Percentiles rank a stretch among this genome's conserved stretches.
phyloP scores from a whole-genome alignment of 2,888 invertebrate species.

The Vandiemenella viatica region DNA sequence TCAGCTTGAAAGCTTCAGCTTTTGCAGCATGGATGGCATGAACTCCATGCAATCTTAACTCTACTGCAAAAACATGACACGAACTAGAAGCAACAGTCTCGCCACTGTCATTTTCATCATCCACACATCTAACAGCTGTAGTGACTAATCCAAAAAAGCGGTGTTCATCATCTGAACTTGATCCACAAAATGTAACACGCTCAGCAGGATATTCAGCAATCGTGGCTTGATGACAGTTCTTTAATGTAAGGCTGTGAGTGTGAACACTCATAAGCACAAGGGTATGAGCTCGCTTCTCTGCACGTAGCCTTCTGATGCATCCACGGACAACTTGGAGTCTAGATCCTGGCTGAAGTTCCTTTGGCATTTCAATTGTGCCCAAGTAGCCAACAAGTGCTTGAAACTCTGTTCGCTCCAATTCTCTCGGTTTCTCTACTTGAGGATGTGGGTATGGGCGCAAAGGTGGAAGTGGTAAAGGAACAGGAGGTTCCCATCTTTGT shows the following conservation, averaged over 20 bases:
- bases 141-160: conserved; percentile 88
- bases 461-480: conserved; percentile 28
- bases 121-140: conserved; percentile 41
- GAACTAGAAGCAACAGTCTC: conserved; percentile 61
- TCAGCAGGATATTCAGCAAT: conserved; percentile 78
- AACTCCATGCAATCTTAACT: conserved; percentile 59
- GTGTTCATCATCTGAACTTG: conserved; percentile 79
- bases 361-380: conserved; percentile 91
- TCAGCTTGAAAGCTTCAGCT: conserved; percentile 69
- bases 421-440: conserved; percentile 16
- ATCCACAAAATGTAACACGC: conserved; percentile 75
- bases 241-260: conserved; percentile 61
- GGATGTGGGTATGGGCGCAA: conserved; percentile 25
- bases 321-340: conserved; percentile 60
- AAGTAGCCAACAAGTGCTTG: conserved; percentile 84
- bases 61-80: conserved; percentile 89
- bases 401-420: conserved; percentile 19
- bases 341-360: conserved; percentile 57
- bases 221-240: conserved; percentile 60
- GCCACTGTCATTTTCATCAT: conserved; percentile 16
- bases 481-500: conserved; percentile 29
- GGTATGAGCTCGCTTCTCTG: conserved; percentile 75
- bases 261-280: conserved; percentile 73
- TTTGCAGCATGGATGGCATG: conserved; percentile 67
- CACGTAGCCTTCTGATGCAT: conserved; percentile 74